Conservation (phyloP, 2,888 invertebrate genomes). For the Trissonchulus latispiculum region DNA sequence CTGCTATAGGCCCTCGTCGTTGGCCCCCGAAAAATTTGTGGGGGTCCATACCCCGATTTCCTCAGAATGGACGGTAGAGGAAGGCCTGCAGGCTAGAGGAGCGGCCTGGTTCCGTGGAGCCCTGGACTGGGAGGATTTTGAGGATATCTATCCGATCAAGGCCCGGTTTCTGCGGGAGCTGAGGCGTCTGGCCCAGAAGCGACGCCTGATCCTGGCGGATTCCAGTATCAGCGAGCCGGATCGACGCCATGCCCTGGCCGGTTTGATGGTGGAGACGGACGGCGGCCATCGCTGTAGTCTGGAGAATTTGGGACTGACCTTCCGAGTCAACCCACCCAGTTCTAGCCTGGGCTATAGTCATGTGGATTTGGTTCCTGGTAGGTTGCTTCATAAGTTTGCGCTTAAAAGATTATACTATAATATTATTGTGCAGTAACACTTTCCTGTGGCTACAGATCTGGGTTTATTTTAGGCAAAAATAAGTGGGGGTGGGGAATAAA, state of each 20-base stretch:
- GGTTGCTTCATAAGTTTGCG: too few species aligned
- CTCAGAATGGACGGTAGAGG: not conserved
- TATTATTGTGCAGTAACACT: too few species aligned
- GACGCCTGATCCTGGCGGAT: constrained; percentile 11
- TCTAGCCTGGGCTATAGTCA: constrained; percentile 45
- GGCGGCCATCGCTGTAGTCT: constrained; percentile 46
- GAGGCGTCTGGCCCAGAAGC: constrained; percentile 46
- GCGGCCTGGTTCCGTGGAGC: not conserved
- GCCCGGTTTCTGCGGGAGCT: constrained; percentile 21
- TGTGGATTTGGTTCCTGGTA: constrained; percentile 40
- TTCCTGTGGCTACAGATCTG: too few species aligned
- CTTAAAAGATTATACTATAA: too few species aligned
- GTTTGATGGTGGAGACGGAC: constrained; percentile 29
- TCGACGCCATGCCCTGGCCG: constrained; percentile 49
- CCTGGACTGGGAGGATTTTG: constrained; percentile 18
- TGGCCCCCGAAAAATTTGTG: too few species aligned
- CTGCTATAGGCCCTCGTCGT: constrained; percentile 31
- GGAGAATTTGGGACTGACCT: constrained; percentile 71
- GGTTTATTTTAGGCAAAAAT: too few species aligned
- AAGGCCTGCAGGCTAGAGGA: not conserved
- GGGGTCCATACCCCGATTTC: constrained; percentile 25
- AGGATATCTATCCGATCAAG: constrained; percentile 19
- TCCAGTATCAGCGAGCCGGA: constrained; percentile 38
- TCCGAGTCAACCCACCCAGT: constrained; percentile 66
- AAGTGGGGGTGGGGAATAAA: too few species aligned